These are phyloP conservation scores for Hirundichthys speculiger DNA, from an alignment of 2,113 vertebrate species.

Conservation along the genomic window DNA sequence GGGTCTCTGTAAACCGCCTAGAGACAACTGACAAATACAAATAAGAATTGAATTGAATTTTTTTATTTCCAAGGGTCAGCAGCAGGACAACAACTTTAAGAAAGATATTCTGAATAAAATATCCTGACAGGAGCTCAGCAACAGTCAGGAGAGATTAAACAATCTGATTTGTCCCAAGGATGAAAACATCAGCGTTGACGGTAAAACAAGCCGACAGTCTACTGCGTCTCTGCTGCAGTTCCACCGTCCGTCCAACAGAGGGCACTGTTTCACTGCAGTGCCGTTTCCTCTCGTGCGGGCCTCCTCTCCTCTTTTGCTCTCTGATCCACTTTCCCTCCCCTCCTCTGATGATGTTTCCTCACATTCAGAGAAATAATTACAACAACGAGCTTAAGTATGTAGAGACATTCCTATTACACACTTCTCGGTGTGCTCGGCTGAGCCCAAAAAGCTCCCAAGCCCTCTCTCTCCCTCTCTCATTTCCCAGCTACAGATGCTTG, in stretches of 20 bases:
- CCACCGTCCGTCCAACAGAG: conserved; percentile 67
- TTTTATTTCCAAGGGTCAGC: too few species aligned
- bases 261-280: conserved; percentile 67
- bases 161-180: neutral
- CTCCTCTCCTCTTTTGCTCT: neutral
- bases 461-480: conserved; percentile 35
- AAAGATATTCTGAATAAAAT: too few species aligned
- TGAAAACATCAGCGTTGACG: neutral
- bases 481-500: conserved; percentile 51
- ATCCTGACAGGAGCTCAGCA: too few species aligned
- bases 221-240: conserved; percentile 26
- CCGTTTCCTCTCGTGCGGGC: conserved; percentile 1
- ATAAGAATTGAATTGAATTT: too few species aligned
- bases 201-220: neutral
- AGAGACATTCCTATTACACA: conserved; percentile 70
- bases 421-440: conserved; percentile 45
- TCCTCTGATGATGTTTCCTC: conserved; percentile 24
- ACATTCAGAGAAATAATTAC: conserved; percentile 65
- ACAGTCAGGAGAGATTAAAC: too few species aligned
- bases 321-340: conserved; percentile 7
- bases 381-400: conserved; percentile 70
- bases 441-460: conserved; percentile 54
- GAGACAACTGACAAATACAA: too few species aligned
- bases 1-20: too few species aligned
- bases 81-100: too few species aligned